Conservation (phyloP, 2,113 vertebrate genomes). For the Progne subis region DNA sequence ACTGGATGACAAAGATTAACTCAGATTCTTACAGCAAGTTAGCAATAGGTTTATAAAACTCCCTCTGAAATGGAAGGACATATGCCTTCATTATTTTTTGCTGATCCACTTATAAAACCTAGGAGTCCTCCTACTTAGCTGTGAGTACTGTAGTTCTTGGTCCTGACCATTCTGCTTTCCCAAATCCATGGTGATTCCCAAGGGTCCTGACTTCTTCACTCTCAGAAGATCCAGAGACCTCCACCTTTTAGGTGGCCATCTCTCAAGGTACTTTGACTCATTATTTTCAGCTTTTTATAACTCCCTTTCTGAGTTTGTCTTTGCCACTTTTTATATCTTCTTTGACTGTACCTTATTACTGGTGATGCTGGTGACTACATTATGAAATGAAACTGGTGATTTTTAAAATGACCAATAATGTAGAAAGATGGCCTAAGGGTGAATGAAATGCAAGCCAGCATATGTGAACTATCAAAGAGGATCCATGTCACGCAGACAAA, state of each 20-base stretch:
- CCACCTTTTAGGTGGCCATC: neutral
- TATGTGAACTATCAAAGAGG: neutral
- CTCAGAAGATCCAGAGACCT: neutral
- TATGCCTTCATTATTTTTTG: neutral
- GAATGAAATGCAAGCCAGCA: neutral
- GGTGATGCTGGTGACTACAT: neutral
- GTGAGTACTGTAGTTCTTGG: neutral
- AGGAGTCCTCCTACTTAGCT: neutral
- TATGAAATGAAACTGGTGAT: neutral
- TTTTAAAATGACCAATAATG: neutral
- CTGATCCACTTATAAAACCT: neutral
- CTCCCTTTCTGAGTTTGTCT: neutral
- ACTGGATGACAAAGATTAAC: neutral
- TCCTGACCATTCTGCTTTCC: neutral
- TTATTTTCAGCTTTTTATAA: neutral
- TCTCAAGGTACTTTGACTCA: neutral
- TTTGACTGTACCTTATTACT: neutral
- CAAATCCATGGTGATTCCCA: neutral
- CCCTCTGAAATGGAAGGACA: neutral
- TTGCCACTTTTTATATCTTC: neutral
- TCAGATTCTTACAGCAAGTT: neutral
- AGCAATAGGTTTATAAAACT: neutral
- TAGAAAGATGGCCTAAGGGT: neutral
- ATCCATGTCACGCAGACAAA: neutral
- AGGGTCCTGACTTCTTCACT: fast-evolving